phyloP scores from a whole-genome alignment of 2,113 vertebrate genomes.

The Scartelaos histophorus region DNA sequence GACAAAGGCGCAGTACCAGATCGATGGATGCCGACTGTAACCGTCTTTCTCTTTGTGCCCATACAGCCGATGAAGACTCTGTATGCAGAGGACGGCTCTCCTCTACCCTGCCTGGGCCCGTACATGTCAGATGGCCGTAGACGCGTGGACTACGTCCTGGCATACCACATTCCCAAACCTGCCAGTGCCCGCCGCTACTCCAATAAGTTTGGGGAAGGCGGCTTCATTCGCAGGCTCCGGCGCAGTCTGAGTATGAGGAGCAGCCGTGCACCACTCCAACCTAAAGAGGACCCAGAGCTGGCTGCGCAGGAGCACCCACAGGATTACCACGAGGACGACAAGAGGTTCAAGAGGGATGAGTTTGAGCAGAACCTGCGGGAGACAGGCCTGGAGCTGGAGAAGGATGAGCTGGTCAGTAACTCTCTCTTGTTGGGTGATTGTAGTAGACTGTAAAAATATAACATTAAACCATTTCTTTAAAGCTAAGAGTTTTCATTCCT shows the following conservation, averaged over 20 bases:
- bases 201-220: slow-evolving; percentile 59
- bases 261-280: slow-evolving; percentile 61
- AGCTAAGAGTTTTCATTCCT: too few species aligned
- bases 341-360: slow-evolving; percentile 84
- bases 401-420: slow-evolving; percentile 84
- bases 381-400: slow-evolving; percentile 91
- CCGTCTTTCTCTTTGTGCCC: neutral
- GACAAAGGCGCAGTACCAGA: too few species aligned
- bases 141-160: slow-evolving; percentile 90
- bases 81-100: slow-evolving; percentile 72
- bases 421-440: neutral
- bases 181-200: slow-evolving; percentile 43
- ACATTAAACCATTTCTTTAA: too few species aligned
- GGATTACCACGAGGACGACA: slow-evolving; percentile 87
- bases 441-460: too few species aligned
- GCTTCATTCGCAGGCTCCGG: slow-evolving; percentile 52
- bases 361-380: slow-evolving; percentile 90
- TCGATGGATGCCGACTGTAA: neutral
- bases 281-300: slow-evolving; percentile 76
- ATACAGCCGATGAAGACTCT: slow-evolving; percentile 82
- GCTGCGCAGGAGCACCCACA: slow-evolving; percentile 67
- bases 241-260: slow-evolving; percentile 66
- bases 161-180: slow-evolving; percentile 87
- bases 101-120: slow-evolving; percentile 73
- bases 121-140: slow-evolving; percentile 88